A percentile compares a stretch with the other conserved stretches of the same genome.
These are phyloP conservation scores for Heliconius hortense DNA, from an alignment of 2,888 invertebrate species.

Conservation along the genomic window DNA sequence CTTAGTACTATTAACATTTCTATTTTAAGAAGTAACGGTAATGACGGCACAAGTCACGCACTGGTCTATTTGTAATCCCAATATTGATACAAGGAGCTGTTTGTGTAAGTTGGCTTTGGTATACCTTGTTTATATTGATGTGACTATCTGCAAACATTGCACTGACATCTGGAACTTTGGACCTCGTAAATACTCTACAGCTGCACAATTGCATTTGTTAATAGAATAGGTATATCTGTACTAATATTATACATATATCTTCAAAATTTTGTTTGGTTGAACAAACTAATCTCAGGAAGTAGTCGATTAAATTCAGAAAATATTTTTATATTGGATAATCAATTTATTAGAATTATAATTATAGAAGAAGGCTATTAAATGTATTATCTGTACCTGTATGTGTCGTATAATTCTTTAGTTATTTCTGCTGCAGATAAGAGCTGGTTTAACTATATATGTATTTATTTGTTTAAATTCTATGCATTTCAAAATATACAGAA, in stretches of 20 bases:
- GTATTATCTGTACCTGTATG: too few relatives aligned
- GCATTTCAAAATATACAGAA: too few relatives aligned
- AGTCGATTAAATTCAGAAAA: not conserved
- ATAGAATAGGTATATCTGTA: not conserved
- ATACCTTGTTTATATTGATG: conserved; percentile 41
- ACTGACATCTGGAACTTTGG: conserved; percentile 37
- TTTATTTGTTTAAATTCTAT: too few relatives aligned
- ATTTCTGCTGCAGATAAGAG: too few relatives aligned
- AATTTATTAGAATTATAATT: too few relatives aligned
- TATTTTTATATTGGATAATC: not conserved
- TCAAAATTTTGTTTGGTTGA: too few relatives aligned
- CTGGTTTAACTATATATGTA: too few relatives aligned
- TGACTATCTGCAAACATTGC: conserved; percentile 40
- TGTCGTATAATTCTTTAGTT: too few relatives aligned
- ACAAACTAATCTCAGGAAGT: too few relatives aligned
- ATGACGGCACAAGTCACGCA: conserved; percentile 26
- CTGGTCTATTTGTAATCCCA: conserved; percentile 34
- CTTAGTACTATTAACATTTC: not conserved
- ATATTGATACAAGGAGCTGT: conserved; percentile 42
- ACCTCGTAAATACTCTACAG: conserved; percentile 24
- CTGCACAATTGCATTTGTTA: conserved; percentile 13
- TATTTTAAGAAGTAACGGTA: not conserved
- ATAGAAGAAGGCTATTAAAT: too few relatives aligned
- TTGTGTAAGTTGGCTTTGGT: conserved; percentile 40
- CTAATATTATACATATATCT: not conserved